Conservation (phyloP, 2,888 invertebrate species). For the Sarcophaga carnaria region DNA sequence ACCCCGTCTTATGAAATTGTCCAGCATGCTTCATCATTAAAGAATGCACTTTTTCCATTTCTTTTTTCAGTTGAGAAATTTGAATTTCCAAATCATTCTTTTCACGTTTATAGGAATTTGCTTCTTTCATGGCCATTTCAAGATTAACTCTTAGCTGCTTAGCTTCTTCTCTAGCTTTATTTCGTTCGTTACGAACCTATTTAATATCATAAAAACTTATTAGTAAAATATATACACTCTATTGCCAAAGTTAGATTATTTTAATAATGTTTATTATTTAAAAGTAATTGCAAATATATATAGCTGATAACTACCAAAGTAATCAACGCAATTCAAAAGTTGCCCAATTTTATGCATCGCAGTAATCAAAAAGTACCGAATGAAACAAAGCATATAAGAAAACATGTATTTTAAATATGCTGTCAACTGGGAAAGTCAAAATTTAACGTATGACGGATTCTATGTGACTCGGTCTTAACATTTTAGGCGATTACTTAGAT, state of each 20-base stretch:
- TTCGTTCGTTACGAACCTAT: conserved; percentile 93
- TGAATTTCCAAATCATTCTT: conserved; percentile 90
- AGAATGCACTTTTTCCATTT: conserved; percentile 90
- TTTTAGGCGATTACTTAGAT: too few species aligned
- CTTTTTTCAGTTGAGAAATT: conserved; percentile 89
- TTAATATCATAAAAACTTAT: conserved; percentile 24
- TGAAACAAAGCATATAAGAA: too few species aligned
- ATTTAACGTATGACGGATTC: too few species aligned
- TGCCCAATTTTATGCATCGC: too few species aligned
- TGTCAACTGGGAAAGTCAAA: too few species aligned
- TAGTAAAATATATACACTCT: too few species aligned
- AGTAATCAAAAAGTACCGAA: too few species aligned
- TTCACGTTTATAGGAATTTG: conserved; percentile 88
- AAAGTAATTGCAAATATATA: background rate
- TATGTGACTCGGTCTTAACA: too few species aligned
- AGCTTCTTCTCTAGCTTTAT: conserved; percentile 94
- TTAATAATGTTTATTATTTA: conserved; percentile 2
- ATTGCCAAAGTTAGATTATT: conserved; percentile 4
- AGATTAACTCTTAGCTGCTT: conserved; percentile 91
- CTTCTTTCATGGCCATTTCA: conserved; percentile 90
- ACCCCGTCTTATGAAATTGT: conserved; percentile 84
- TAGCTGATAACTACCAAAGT: background rate
- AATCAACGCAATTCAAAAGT: too few species aligned
- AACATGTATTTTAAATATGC: too few species aligned
- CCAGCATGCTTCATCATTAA: conserved; percentile 87